Conservation (phyloP, 1,140 invertebrate genomes). For the Bicyclus anynana region DNA sequence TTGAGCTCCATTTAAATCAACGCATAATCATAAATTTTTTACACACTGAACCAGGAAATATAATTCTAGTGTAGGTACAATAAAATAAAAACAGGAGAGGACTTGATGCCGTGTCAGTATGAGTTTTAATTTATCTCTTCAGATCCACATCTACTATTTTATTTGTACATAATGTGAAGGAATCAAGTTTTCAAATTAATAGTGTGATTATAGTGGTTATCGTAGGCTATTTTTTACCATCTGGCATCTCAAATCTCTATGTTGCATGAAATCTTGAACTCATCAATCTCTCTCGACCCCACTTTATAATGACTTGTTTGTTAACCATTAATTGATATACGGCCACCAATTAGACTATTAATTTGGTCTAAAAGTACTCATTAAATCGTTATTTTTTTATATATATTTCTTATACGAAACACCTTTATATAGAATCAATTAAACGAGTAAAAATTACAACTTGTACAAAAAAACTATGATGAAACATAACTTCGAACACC, state of each 20-base stretch:
- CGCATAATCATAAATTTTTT: constrained; percentile 42
- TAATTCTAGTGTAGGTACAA: constrained; percentile 14
- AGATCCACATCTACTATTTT: constrained; percentile 4
- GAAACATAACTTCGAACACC: background rate
- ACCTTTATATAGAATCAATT: background rate
- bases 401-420: background rate
- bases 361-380: background rate
- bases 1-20: constrained; percentile 49
- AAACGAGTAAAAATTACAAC: background rate
- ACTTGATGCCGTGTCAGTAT: constrained; percentile 13
- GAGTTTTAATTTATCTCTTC: constrained; percentile 20
- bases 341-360: constrained; percentile 3
- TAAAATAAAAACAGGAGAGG: constrained; percentile 16
- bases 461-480: background rate
- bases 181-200: constrained; percentile 25
- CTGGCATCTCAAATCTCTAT: constrained; percentile 32
- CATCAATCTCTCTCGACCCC: constrained; percentile 53
- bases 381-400: constrained; percentile 2
- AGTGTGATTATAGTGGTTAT: constrained; percentile 24
- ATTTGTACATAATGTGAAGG: constrained; percentile 5
- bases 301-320: constrained; percentile 48
- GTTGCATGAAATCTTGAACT: constrained; percentile 45
- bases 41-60: constrained; percentile 46
- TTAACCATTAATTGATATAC: constrained; percentile 51
- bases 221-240: constrained; percentile 31